A percentile compares a stretch with the other conserved stretches of the same genome.
phyloP scores from a whole-genome alignment of 2,888 invertebrate species.

The Eurytoma adleriae region DNA sequence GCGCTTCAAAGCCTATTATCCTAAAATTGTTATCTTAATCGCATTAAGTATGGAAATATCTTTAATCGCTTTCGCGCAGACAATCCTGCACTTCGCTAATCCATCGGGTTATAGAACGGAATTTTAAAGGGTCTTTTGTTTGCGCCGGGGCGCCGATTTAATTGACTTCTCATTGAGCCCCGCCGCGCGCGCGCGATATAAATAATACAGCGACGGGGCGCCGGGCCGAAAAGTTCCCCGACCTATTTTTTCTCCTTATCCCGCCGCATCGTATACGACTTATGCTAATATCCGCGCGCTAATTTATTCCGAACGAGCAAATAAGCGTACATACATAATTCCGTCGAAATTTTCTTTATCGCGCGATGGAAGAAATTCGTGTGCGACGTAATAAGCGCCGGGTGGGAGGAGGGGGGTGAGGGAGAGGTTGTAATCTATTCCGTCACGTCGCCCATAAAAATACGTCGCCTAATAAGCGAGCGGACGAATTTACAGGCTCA shows the following conservation, averaged over 20 bases:
- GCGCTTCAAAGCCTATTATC: slow-evolving; percentile 28
- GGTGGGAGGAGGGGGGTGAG: too few relatives aligned
- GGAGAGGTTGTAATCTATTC: too few relatives aligned
- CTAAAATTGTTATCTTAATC: slow-evolving; percentile 55
- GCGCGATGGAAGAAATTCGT: too few relatives aligned
- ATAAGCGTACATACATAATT: too few relatives aligned
- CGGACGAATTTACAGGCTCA: slow-evolving; percentile 18
- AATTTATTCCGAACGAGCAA: too few relatives aligned
- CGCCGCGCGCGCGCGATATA: neutral
- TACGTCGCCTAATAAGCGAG: neutral
- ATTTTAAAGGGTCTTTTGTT: slow-evolving; percentile 48
- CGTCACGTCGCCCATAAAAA: neutral
- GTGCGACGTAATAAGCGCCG: too few relatives aligned
- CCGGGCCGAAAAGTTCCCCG: too few relatives aligned
- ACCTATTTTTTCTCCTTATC: too few relatives aligned
- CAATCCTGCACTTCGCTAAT: slow-evolving; percentile 48
- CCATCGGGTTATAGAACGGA: slow-evolving; percentile 23
- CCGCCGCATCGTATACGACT: too few relatives aligned
- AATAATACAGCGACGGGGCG: too few relatives aligned
- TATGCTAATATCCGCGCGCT: too few relatives aligned
- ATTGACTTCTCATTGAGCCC: slow-evolving; percentile 34
- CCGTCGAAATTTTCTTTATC: too few relatives aligned
- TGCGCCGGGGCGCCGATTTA: slow-evolving; percentile 28
- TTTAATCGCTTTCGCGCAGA: slow-evolving; percentile 50
- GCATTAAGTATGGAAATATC: slow-evolving; percentile 53